Evolutionary conservation across 1,140 invertebrate species (phyloP), one percentile per base, ranked within the genome.

Genomic region (Hylaeus volcanicus): DNA sequence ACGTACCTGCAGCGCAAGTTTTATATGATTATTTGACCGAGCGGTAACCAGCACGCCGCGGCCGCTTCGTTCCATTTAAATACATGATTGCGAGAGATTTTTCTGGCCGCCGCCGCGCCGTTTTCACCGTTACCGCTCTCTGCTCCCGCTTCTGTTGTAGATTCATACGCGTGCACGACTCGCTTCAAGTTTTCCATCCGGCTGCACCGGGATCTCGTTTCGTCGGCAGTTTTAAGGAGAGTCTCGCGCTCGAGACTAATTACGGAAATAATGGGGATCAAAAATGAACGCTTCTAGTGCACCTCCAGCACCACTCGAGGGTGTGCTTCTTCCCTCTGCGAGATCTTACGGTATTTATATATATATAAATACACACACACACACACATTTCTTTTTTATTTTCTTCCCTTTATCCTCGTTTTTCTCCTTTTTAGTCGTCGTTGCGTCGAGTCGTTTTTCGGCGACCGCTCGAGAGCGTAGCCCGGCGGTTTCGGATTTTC

Each of bases 41-140:
- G 70, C 53, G 76, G 53, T 70, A 79, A 79, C 63, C 71, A 78
- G 48, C 43, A 11, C 51, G 45, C 58, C 64, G 65, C 68, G 63
- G 77, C 69, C 68, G 75, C 15, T 79, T 64, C 81, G 51, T 82
- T 63, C 81, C 48, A 83, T 74, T 83, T 83, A 80, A 83, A 83
- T 83, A 83, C 71, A 70, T 48, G 70, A 83, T 83, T 66, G 81
- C 77, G 77, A 80, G 81, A 68, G 71, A 74, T 83, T 83, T 79
- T 74, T 63, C 63, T 69, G 55, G 53, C 15, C 53, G 41, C 15
- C 53, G 41, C 6, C 4, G 8, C 26, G 26, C 26, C 26, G 26
- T 26, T 39, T 56, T 41, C 53, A 5, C 14, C 5, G 12, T 11
- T 26, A 0, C 26, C 48, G 3, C 51, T 51, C 0, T 3, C 41